Evolutionary conservation across 2,888 invertebrate species (phyloP).

Genomic region (Rotaria socialis): DNA sequence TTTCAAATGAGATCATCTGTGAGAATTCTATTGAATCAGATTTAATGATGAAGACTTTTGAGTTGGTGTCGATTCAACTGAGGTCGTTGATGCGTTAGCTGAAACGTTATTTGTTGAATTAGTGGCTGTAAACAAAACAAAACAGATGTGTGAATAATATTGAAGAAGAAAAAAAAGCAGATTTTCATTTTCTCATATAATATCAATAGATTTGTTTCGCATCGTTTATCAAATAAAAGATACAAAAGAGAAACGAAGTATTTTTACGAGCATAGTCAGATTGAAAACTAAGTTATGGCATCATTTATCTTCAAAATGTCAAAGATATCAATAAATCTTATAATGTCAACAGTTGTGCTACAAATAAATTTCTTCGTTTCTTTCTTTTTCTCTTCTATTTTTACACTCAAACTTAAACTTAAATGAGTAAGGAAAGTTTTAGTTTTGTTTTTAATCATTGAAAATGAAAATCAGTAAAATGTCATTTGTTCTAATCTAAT

Average conservation of each 20-base stretch:
- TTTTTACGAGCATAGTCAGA: constrained; percentile 25
- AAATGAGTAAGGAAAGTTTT: constrained; percentile 6
- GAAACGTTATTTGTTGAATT: background rate
- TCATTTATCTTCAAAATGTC: background rate
- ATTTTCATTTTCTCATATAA: constrained; percentile 4
- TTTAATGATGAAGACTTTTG: background rate
- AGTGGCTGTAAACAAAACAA: background rate
- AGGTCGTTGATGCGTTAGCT: background rate
- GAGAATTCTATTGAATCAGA: background rate
- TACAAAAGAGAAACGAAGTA: background rate
- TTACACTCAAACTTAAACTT: constrained; percentile 22
- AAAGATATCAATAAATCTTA: background rate
- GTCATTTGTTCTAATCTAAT: too few relatives aligned
- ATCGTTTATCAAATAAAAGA: background rate
- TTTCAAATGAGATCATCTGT: background rate
- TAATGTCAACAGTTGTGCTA: background rate
- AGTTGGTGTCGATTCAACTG: background rate
- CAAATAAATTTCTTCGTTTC: background rate
- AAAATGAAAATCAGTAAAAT: background rate
- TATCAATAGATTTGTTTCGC: background rate
- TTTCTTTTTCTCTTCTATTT: background rate
- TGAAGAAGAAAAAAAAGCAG: background rate
- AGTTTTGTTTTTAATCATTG: background rate
- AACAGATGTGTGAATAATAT: too few relatives aligned
- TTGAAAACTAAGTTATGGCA: background rate